Conservation (phyloP, 2,797 vertebrate species). For the Gastrophryne carolinensis region DNA sequence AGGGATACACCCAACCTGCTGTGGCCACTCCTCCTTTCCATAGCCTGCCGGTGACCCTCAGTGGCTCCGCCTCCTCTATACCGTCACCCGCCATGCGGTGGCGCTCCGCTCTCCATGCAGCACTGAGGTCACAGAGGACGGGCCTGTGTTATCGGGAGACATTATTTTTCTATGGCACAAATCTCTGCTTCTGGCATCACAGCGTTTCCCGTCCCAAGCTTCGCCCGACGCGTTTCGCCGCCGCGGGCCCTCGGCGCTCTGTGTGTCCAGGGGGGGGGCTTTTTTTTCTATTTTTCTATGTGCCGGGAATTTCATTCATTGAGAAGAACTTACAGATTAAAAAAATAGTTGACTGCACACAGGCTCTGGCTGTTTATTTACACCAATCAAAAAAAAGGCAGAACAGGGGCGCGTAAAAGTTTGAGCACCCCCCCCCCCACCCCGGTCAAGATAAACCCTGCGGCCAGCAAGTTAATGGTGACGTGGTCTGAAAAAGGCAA, state of each 20-base stretch:
- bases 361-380: neutral
- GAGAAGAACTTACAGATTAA: conserved; percentile 13
- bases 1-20: too few relatives aligned
- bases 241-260: conserved; percentile 3
- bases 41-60: too few relatives aligned
- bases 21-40: too few relatives aligned
- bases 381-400: too few relatives aligned
- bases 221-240: conserved; percentile 11
- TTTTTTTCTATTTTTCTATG: conserved; percentile 38
- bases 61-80: too few relatives aligned
- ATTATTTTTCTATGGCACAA: neutral
- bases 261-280: neutral
- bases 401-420: too few relatives aligned
- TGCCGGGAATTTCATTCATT: conserved; percentile 18
- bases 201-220: neutral
- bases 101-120: neutral
- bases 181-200: neutral
- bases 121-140: neutral
- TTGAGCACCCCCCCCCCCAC: too few relatives aligned
- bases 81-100: neutral
- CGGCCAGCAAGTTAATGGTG: too few relatives aligned
- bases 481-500: too few relatives aligned
- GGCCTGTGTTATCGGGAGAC: neutral
- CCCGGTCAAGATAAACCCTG: too few relatives aligned
- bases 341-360: neutral